Base-by-base conservation (phyloP, 2,797 vertebrate species). In the Sebastes elongatus region DNA sequence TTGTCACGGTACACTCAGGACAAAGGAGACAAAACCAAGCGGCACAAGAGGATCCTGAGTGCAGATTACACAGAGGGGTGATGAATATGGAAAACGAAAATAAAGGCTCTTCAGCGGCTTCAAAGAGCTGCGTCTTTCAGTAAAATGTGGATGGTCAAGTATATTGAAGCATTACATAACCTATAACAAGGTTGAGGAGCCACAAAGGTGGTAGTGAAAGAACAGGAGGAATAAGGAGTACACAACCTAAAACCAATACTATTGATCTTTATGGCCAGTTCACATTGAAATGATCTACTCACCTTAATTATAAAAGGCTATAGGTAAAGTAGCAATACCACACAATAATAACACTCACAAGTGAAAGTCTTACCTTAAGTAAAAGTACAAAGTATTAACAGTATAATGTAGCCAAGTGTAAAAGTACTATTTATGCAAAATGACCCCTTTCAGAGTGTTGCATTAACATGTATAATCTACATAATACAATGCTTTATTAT, bases 31-130 rank as follows among this genome's bases (percentile, higher is more conserved):
- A 66, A 79, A 84, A 62, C 53, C 49, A 75, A 55, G 80, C 76
- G 27, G 72, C 70, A 69, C 60, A 64, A 76, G 75, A 78, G 64
- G 46, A 71, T 59, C 46, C 2, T 74, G 65, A 82, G 76, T 66
- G 77, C 46, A 42, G 75, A 71, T 81, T 71, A 72, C 65, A 81
- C 62, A 69, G 33, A 71, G 18, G 18, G 60, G 3, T 74, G 65
- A 86, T 89, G 81, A 83, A 90, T 82, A 90, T 81, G 71, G 64
- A 87, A 73, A 80, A 69, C 20, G 14, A 71, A 74, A 25, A 42
- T 6, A 42, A 32, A n/a, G 71, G 46, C 82, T 64, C 69, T 84
- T 77, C 25, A 23, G 61, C 30, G 2, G 46, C 76, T 83, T 86
- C 73, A 87, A 82, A 81, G 63, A 77, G 66, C 42, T 25, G 42